Evolutionary conservation across 2,888 invertebrate species (phyloP).

Genomic region (Julus scanicus): DNA sequence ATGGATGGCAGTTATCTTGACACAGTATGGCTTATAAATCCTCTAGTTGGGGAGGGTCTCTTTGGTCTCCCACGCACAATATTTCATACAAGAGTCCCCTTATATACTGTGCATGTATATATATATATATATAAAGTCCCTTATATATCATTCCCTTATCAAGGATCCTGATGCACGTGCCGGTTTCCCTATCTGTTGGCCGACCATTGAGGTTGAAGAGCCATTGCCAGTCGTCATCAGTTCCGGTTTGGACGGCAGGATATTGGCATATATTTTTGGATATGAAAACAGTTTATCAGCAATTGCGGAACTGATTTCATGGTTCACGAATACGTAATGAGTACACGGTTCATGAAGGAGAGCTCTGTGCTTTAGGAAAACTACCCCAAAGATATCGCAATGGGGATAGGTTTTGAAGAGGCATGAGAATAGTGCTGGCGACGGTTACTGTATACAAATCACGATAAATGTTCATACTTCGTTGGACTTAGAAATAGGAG

Average conservation of each 20-base stretch:
- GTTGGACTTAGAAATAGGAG: background rate
- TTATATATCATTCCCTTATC: conserved; percentile 44
- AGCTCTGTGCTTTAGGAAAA: background rate
- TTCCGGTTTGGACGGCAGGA: conserved; percentile 52
- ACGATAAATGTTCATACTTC: background rate
- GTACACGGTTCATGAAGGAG: conserved; percentile 14
- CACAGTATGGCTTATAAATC: background rate
- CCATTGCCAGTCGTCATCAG: conserved; percentile 50
- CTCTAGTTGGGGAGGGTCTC: background rate
- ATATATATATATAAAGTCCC: background rate
- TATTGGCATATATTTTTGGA: conserved; percentile 56
- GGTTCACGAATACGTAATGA: conserved; percentile 57
- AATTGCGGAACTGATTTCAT: conserved; percentile 57
- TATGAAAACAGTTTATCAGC: conserved; percentile 55
- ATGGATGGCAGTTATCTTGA: background rate
- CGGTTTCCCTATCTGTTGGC: conserved; percentile 29
- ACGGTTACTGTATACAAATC: background rate
- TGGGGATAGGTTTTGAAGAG: background rate
- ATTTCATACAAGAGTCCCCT: background rate
- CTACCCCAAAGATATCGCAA: background rate
- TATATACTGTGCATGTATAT: too few species aligned
- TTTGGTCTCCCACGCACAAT: background rate
- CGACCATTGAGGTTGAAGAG: conserved; percentile 44
- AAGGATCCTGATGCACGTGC: conserved; percentile 37
- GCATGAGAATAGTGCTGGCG: background rate